Percentiles rank a stretch among this genome's conserved stretches.
Conservation (phyloP, 1,140 invertebrate genomes). For the Leptinotarsa texana region DNA sequence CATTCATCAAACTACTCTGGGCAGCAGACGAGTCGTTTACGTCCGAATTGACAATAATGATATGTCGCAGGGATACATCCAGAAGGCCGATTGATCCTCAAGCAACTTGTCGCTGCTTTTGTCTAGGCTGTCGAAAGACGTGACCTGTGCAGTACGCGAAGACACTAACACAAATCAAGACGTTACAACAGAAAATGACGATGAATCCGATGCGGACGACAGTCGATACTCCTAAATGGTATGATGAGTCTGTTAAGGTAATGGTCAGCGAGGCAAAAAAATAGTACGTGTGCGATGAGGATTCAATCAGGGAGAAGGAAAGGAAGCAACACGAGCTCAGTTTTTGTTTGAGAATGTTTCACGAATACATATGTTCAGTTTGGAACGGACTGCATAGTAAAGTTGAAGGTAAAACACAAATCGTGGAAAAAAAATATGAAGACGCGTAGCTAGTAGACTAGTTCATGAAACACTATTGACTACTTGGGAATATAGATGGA, state of each 20-base stretch:
- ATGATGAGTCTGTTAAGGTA: neutral
- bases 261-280: neutral
- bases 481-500: no score
- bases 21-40: constrained; percentile 17
- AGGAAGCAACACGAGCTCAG: neutral
- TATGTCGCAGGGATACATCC: constrained; percentile 18
- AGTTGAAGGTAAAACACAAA: no score
- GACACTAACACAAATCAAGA: constrained; percentile 10
- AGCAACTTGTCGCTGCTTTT: constrained; percentile 18
- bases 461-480: no score
- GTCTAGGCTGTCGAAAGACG: constrained; percentile 9
- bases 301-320: neutral
- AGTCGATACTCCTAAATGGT: neutral
- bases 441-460: no score
- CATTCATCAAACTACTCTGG: constrained; percentile 17
- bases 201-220: neutral
- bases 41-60: constrained; percentile 25
- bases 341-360: no score
- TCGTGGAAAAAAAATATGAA: no score
- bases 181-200: neutral
- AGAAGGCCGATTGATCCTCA: neutral
- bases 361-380: no score
- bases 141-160: constrained; percentile 12
- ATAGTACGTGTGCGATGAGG: neutral
- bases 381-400: no score